Conservation (phyloP, 1,140 invertebrate species). For the Anastrepha ludens region DNA sequence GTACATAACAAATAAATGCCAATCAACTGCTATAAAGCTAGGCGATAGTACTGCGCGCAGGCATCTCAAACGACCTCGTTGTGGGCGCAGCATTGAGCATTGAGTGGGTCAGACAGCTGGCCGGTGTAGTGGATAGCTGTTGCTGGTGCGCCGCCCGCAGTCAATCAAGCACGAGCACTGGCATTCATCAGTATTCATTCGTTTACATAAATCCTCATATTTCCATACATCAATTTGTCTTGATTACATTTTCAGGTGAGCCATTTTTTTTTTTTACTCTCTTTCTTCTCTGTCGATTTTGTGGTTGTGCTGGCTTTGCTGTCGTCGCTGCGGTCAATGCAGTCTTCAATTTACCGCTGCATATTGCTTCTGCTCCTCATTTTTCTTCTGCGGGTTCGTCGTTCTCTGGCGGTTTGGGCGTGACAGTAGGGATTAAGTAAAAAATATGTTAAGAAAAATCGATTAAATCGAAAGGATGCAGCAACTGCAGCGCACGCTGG, state of each 20-base stretch:
- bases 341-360: too few species aligned
- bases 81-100: too few species aligned
- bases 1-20: neutral
- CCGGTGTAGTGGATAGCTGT: neutral
- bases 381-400: too few species aligned
- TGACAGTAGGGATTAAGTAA: too few species aligned
- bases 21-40: neutral
- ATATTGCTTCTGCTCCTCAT: too few species aligned
- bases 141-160: neutral
- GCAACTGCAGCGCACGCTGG: neutral
- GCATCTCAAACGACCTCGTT: neutral
- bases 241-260: neutral
- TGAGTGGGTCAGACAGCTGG: neutral
- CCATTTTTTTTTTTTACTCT: neutral
- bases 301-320: neutral
- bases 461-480: neutral
- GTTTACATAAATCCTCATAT: neutral
- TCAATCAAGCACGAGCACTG: neutral
- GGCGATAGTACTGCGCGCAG: neutral
- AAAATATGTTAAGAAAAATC: slow-evolving; percentile 1
- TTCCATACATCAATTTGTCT: slow-evolving; percentile 8
- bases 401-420: too few species aligned
- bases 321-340: too few species aligned
- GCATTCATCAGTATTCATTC: neutral
- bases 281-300: neutral